Percentiles rank a stretch among this genome's conserved stretches.
phyloP scores from a whole-genome alignment of 2,113 vertebrate species.

The Alethe diademata region DNA sequence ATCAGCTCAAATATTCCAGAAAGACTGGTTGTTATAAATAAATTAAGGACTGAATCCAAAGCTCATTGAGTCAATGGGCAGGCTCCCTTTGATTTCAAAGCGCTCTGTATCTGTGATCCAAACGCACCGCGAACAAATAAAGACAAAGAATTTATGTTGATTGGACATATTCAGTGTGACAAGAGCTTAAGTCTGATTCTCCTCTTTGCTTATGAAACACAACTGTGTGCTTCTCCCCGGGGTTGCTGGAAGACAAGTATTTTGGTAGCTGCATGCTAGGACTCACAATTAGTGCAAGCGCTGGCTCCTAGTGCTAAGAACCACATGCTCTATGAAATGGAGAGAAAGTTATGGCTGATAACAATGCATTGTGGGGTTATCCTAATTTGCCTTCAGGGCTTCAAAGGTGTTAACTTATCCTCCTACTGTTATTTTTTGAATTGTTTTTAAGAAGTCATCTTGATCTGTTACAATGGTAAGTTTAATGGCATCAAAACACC shows the following conservation, averaged over 20 bases:
- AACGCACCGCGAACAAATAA: neutral
- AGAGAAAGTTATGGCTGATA: neutral
- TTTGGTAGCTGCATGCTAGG: constrained; percentile 21
- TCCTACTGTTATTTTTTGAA: neutral
- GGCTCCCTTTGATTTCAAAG: constrained; percentile 7
- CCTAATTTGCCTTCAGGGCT: neutral
- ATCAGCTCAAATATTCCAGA: neutral
- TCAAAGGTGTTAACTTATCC: neutral
- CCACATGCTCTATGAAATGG: neutral
- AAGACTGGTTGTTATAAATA: neutral
- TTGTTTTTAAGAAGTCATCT: neutral
- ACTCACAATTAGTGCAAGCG: neutral
- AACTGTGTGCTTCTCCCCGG: neutral
- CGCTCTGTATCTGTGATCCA: neutral
- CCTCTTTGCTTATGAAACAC: constrained; percentile 25
- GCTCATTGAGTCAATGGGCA: neutral
- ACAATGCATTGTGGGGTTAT: neutral
- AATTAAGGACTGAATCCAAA: neutral
- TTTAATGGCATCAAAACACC: neutral
- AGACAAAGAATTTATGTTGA: constrained; percentile 45
- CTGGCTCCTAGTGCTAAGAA: neutral
- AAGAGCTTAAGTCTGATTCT: constrained; percentile 43
- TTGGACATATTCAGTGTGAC: constrained; percentile 43
- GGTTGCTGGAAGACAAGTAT: neutral
- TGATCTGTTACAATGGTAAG: neutral